Evolutionary conservation across 2,888 invertebrate species (phyloP), one percentile per base, ranked within the genome.

Genomic region (Pollenia labialis): DNA sequence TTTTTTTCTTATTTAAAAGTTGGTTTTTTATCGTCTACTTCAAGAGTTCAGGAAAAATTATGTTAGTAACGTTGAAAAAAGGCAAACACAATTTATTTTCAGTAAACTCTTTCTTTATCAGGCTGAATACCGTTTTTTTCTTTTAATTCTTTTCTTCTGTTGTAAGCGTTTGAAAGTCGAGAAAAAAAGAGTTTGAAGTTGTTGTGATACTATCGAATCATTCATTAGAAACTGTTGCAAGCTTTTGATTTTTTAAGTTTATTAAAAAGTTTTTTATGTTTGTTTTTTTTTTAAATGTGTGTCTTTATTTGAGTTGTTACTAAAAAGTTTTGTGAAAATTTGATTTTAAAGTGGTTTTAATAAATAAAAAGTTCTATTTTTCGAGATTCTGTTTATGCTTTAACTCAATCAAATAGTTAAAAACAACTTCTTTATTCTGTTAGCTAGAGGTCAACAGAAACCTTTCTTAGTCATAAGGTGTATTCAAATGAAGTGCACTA

Each of bases 1-100:
- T 92, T 90, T 90, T 89, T 69, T 54, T 69, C 50, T 75, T 52
- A 69, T 68, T 54, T 16, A 79, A 80, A 83, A 80, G 16, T 68
- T 79, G 62, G 23, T 66, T 85, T 81, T 79, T 80, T 85, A 85
- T 62, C 69, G 58, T 74, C 60, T 69, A 18, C 40, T 66, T 81
- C 9, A 56, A n/a, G 32, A 60, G 50, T 32, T 32, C 42, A 14
- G 50, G n/a, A 62, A 62, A 42, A 56, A 48, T 48, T 10, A 32
- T n/a, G 11, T 16, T 54, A 42, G 48, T 46, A 58, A 23, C 48
- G 56, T 50, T 50, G 32, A 54, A 80, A 68, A 81, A 18, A 11
- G n/a, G 40, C 32, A 52, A 7, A 23, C 58, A 32, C 86, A 80
- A 81, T 86, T 83, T 86, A 82, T 79, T 66, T 71, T 23, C 56